A percentile compares a stretch with the other conserved stretches of the same genome.
phyloP scores from a whole-genome alignment of 2,888 invertebrate genomes.

The Leucania comma region DNA sequence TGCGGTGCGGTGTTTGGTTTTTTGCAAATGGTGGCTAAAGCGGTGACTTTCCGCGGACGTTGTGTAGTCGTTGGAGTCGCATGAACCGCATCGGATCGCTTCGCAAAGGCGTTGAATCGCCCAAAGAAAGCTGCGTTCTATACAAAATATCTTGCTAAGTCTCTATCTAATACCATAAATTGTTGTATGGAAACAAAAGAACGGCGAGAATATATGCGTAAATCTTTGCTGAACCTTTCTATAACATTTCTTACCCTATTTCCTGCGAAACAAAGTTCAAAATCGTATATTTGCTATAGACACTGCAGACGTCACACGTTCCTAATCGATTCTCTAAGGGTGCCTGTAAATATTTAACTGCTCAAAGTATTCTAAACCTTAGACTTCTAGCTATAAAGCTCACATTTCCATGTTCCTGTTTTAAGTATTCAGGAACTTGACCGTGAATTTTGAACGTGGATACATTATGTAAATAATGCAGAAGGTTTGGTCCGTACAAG shows the following conservation, averaged over 20 bases:
- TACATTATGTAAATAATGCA: background rate
- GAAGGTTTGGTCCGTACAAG: conserved; percentile 1
- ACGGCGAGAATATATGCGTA: conserved; percentile 2
- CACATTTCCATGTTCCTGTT: background rate
- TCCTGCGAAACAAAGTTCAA: conserved; percentile 1
- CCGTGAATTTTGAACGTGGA: conserved; percentile 39
- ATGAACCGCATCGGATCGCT: too few species aligned
- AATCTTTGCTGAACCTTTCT: background rate
- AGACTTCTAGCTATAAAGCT: accelerated
- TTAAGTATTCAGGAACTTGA: conserved; percentile 33
- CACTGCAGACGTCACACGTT: conserved; percentile 33
- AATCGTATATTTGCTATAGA: conserved; percentile 20
- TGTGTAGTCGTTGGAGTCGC: too few species aligned
- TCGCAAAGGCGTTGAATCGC: too few species aligned
- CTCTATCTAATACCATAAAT: too few species aligned
- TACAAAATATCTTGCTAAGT: too few species aligned
- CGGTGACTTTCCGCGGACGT: too few species aligned
- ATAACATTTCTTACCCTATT: background rate
- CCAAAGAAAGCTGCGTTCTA: too few species aligned
- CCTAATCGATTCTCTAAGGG: conserved; percentile 42
- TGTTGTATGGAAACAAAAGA: background rate
- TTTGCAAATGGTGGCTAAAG: too few species aligned
- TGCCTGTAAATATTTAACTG: conserved; percentile 4
- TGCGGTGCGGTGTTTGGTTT: too few species aligned
- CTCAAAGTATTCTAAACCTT: conserved; percentile 5